Conservation (phyloP, 92 coral and sea anemone genomes). For the Plumapathes pennacea region DNA sequence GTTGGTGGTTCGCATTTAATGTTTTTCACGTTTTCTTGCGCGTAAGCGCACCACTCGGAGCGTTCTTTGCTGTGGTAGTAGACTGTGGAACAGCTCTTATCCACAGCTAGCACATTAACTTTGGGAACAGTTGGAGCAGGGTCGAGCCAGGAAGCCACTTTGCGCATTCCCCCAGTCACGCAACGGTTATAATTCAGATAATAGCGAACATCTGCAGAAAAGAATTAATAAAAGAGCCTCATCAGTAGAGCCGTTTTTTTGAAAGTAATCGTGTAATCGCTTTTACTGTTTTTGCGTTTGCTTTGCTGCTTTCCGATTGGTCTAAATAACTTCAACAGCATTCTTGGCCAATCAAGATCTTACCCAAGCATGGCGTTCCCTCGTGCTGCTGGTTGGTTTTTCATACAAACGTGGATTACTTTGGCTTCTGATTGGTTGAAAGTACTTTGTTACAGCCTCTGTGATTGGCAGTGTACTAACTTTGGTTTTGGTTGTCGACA, state of each 20-base stretch:
- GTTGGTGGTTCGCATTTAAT: slow-evolving; percentile 4
- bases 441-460: too few relatives aligned
- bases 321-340: neutral
- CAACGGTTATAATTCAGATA: slow-evolving; percentile 78
- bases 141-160: slow-evolving; percentile 73
- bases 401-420: too few relatives aligned
- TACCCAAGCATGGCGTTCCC: too few relatives aligned
- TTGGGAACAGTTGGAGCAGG: slow-evolving; percentile 60
- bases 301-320: neutral
- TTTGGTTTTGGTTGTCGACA: too few relatives aligned
- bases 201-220: slow-evolving; percentile 31
- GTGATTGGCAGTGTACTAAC: too few relatives aligned
- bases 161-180: slow-evolving; percentile 71
- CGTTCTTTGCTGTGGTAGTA: slow-evolving; percentile 40
- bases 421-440: too few relatives aligned
- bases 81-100: slow-evolving; percentile 25
- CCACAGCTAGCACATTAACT: slow-evolving; percentile 65
- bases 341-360: too few relatives aligned
- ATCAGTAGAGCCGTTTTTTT: too few relatives aligned
- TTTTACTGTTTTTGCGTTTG: neutral
- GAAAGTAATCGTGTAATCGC: too few relatives aligned
- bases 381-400: too few relatives aligned
- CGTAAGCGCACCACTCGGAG: slow-evolving; percentile 30
- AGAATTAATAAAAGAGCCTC: neutral
- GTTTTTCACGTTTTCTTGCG: neutral